Conservation (phyloP, 2,797 vertebrate species). For the Helarctos malayanus region DNA sequence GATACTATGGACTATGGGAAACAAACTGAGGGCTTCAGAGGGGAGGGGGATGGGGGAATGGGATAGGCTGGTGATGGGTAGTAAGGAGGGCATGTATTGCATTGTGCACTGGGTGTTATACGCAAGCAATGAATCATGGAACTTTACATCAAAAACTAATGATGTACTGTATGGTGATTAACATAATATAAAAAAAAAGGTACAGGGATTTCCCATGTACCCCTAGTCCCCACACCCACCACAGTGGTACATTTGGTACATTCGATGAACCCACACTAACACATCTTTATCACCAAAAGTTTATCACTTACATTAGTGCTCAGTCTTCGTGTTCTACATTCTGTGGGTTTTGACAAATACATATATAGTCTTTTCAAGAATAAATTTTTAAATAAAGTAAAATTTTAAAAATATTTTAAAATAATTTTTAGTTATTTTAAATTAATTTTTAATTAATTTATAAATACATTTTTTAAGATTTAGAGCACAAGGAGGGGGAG, state of each 20-base stretch:
- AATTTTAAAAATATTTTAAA: background rate
- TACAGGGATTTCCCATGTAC: background rate
- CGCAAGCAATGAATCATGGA: too few relatives aligned
- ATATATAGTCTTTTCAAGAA: background rate
- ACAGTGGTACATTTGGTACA: background rate
- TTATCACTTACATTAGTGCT: background rate
- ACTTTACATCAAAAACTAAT: too few relatives aligned
- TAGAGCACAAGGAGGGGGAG: background rate
- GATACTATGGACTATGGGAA: too few relatives aligned
- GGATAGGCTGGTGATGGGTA: too few relatives aligned
- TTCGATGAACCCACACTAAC: background rate
- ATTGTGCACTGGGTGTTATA: too few relatives aligned
- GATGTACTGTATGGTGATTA: too few relatives aligned
- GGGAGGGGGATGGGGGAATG: too few relatives aligned
- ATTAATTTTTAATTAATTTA: background rate
- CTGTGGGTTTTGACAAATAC: background rate
- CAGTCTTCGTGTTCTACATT: background rate
- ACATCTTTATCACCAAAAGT: background rate
- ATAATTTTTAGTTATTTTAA: background rate
- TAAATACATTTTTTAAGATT: background rate
- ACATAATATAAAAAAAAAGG: background rate
- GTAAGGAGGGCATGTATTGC: too few relatives aligned
- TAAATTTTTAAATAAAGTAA: background rate
- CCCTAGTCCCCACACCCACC: background rate
- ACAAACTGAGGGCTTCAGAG: too few relatives aligned